Conservation (phyloP, 2,113 vertebrate species). For the Dicaeum eximium region DNA sequence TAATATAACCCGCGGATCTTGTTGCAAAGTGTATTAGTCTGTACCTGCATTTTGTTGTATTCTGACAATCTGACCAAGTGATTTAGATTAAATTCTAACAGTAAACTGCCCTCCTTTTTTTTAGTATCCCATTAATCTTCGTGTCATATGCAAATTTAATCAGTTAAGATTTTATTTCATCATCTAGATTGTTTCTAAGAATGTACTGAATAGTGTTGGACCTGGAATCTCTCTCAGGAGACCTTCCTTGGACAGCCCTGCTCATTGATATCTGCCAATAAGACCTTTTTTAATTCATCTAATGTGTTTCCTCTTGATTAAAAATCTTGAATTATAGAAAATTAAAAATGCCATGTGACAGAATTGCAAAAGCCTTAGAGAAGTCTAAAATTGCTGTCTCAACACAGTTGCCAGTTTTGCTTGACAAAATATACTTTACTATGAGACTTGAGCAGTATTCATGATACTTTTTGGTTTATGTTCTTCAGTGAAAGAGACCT, state of each 20-base stretch:
- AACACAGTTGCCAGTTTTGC: neutral
- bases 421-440: neutral
- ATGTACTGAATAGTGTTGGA: neutral
- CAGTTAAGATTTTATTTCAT: constrained; percentile 55
- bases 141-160: constrained; percentile 61
- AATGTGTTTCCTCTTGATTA: constrained; percentile 50
- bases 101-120: neutral
- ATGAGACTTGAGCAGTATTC: neutral
- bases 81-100: constrained; percentile 21
- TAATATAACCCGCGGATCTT: neutral
- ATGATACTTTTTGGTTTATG: neutral
- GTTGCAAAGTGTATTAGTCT: neutral
- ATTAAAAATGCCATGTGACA: constrained; percentile 37
- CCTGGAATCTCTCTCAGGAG: neutral
- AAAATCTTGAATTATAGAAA: constrained; percentile 28
- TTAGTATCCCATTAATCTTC: constrained; percentile 26
- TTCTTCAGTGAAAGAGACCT: neutral
- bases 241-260: neutral
- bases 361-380: neutral
- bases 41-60: neutral
- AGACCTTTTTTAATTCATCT: constrained; percentile 17
- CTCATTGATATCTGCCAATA: constrained; percentile 42
- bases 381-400: neutral
- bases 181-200: constrained; percentile 39
- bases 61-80: neutral